These are phyloP conservation scores for Tetragonula carbonaria DNA, from an alignment of 2,888 invertebrate genomes.

Conservation along the genomic window DNA sequence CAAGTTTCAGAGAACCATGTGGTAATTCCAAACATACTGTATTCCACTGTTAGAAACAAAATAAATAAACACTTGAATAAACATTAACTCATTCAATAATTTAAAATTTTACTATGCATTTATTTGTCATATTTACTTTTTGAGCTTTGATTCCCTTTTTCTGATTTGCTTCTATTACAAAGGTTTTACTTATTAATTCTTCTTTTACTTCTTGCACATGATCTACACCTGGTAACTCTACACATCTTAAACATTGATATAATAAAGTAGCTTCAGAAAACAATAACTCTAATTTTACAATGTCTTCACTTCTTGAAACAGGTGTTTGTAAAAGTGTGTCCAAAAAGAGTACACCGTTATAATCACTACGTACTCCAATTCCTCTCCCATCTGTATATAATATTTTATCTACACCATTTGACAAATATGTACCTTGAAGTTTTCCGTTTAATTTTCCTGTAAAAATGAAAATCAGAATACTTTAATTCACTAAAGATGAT, in stretches of 20 bases:
- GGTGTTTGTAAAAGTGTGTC: slow-evolving; percentile 95
- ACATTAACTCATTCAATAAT: neutral
- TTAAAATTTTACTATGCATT: neutral
- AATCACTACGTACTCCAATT: slow-evolving; percentile 94
- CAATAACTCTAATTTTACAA: slow-evolving; percentile 93
- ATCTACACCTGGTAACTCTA: slow-evolving; percentile 91
- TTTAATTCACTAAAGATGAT: neutral
- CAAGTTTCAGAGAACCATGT: slow-evolving; percentile 91
- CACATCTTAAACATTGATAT: slow-evolving; percentile 91
- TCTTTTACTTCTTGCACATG: slow-evolving; percentile 91
- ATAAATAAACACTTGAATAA: neutral
- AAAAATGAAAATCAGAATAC: slow-evolving; percentile 7
- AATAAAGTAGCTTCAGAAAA: slow-evolving; percentile 94
- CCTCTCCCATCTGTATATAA: slow-evolving; percentile 93
- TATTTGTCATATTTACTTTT: slow-evolving; percentile 85
- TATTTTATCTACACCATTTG: slow-evolving; percentile 91
- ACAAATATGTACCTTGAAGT: slow-evolving; percentile 90
- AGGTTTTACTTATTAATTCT: slow-evolving; percentile 91
- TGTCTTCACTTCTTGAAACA: slow-evolving; percentile 90
- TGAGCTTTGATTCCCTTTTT: slow-evolving; percentile 95
- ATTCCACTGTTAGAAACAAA: slow-evolving; percentile 90
- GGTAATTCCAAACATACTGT: slow-evolving; percentile 93
- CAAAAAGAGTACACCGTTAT: slow-evolving; percentile 94
- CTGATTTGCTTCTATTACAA: slow-evolving; percentile 88
- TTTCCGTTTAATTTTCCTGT: slow-evolving; percentile 87